Evolutionary conservation across 2,797 vertebrate genomes (phyloP).

Genomic region (Xiphophorus birchmanni): DNA sequence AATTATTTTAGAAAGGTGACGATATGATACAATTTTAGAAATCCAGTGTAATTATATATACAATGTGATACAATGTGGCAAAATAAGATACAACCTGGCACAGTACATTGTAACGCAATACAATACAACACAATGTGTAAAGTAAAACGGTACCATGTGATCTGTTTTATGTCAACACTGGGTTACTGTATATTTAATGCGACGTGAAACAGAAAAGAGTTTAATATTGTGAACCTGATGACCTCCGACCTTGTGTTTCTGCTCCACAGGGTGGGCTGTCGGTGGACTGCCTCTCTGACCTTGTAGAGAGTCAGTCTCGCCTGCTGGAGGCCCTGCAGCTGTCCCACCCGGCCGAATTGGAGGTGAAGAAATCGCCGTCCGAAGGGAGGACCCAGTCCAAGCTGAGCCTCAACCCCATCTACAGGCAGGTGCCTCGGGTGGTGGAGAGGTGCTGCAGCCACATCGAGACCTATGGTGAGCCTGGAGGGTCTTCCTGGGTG

Average conservation of each 20-base stretch:
- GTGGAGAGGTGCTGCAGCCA: slow-evolving; percentile 90
- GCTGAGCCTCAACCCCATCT: slow-evolving; percentile 92
- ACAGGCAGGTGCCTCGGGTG: slow-evolving; percentile 88
- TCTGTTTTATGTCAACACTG: neutral
- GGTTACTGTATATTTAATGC: neutral
- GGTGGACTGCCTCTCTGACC: slow-evolving; percentile 89
- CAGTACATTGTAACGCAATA: neutral
- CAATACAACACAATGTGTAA: neutral
- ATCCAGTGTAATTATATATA: neutral
- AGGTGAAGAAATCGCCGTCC: slow-evolving; percentile 72
- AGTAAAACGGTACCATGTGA: too few species aligned
- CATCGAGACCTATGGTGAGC: slow-evolving; percentile 87
- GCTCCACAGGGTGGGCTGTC: slow-evolving; percentile 86
- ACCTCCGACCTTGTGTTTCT: neutral
- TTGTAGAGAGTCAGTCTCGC: slow-evolving; percentile 87
- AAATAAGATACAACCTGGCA: neutral
- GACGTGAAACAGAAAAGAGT: neutral
- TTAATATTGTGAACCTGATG: neutral
- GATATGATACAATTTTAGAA: neutral
- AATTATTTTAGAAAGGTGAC: too few species aligned
- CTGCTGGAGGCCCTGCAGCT: slow-evolving; percentile 92
- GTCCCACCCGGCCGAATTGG: slow-evolving; percentile 86
- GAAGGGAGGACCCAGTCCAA: slow-evolving; percentile 78
- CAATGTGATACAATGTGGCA: neutral
- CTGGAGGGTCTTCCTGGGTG: neutral